Evolutionary conservation across 2,888 invertebrate genomes (phyloP), one percentile per base, ranked within the genome.

Genomic region (Conistra vaccinii): DNA sequence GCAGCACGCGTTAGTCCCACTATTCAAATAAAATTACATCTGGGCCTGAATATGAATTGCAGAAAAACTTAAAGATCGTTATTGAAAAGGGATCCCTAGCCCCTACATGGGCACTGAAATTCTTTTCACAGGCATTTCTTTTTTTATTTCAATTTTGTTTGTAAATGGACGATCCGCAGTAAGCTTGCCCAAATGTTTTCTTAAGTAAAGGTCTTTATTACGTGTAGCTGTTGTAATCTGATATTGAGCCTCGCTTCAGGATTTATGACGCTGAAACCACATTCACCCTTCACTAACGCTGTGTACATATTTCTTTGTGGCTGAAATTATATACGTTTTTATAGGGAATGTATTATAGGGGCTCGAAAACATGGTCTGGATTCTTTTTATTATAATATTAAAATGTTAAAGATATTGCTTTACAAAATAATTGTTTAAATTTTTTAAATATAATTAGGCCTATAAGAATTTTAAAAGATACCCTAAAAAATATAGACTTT

Each of bases 251-350:
- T 69, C 58, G 76, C n/a, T 70, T 72, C 58, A 63, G 74, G 75
- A 84, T 86, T 86, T 85, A 84, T 72, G 84, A 69, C 65, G 70
- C 73, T 84, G 62, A 74, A 74, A 80, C 78, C 84, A 86, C 72
- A 86, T 72, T 72, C 51, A 76, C 73, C 76, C 73, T 78, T 80
- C 69, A 73, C 70, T 73, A 74, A 74, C 61, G 70, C 32, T 73
- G 32, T 79, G 72, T 67, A 71, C 68, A 79, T 73, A 78, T 67
- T 53, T 73, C 51, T 81, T 77, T 85, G 58, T 69, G 60, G 69
- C 69, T 66, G 32, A 80, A 82, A 84, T 80, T 62, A 84, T 80
- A 48, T 55, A 51, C n/a, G 20, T 68, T 77, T 70, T 76, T 73
- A 78, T 67, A 42, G 39, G 26, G 53, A 48, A 63, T 63, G 73